These are phyloP conservation scores for Horisme vitalbata DNA, from an alignment of 2,888 invertebrate genomes.

Conservation along the genomic window DNA sequence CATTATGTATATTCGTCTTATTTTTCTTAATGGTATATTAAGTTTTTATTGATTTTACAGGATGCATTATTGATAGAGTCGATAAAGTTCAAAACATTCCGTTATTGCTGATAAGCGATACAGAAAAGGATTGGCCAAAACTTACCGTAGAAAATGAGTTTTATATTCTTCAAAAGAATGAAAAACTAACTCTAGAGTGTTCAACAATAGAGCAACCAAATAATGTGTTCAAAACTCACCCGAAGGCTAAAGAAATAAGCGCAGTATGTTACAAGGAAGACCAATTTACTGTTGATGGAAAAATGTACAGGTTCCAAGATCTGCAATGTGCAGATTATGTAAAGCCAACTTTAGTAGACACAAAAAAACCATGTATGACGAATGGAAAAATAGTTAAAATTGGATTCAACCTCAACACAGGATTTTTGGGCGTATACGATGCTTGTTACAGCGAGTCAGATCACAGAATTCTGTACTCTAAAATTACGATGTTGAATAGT, in stretches of 20 bases:
- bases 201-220: slow-evolving; percentile 9
- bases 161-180: slow-evolving; percentile 3
- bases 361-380: slow-evolving; percentile 9
- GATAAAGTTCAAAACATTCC: slow-evolving; percentile 11
- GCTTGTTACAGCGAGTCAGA: slow-evolving; percentile 22
- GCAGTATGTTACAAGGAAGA: slow-evolving; percentile 29
- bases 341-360: slow-evolving; percentile 6
- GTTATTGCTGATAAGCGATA: too few species aligned
- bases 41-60: slow-evolving; percentile 11
- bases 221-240: slow-evolving; percentile 21
- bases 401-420: slow-evolving; percentile 17
- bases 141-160: not conserved
- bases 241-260: slow-evolving; percentile 12
- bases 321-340: slow-evolving; percentile 22
- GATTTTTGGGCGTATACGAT: slow-evolving; percentile 21
- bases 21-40: too few species aligned
- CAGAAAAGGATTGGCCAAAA: slow-evolving; percentile 4
- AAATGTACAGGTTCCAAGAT: slow-evolving; percentile 21
- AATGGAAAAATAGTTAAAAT: slow-evolving; percentile 16
- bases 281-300: slow-evolving; percentile 21
- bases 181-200: slow-evolving; percentile 22
- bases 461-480: slow-evolving; percentile 13
- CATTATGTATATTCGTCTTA: too few species aligned
- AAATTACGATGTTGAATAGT: slow-evolving; percentile 6
- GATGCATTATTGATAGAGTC: slow-evolving; percentile 16